These are phyloP conservation scores for Erebia epiphron DNA, from an alignment of 2,888 invertebrate genomes.

Conservation along the genomic window DNA sequence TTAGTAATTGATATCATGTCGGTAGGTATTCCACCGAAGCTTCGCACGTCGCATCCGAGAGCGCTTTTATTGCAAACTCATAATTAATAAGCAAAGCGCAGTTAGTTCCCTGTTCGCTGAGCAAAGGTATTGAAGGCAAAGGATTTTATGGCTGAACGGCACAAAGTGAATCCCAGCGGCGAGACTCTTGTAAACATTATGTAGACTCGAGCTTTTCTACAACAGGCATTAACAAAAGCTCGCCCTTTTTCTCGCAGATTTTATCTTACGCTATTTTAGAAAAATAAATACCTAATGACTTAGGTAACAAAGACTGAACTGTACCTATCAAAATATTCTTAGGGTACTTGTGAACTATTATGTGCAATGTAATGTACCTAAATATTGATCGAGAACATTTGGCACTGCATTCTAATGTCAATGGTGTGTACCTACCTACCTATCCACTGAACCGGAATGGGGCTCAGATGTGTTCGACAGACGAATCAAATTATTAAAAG, in stretches of 20 bases:
- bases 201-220: slow-evolving; percentile 14
- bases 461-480: no score
- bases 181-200: slow-evolving; percentile 12
- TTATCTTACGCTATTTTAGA: neutral
- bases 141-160: slow-evolving; percentile 25
- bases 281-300: no score
- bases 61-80: slow-evolving; percentile 2
- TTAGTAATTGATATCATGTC: no score
- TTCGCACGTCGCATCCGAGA: neutral
- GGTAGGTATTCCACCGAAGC: neutral
- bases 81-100: slow-evolving; percentile 33
- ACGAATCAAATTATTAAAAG: no score
- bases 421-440: no score
- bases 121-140: slow-evolving; percentile 25
- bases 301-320: no score
- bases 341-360: no score
- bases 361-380: no score
- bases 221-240: slow-evolving; percentile 11
- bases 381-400: no score
- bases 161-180: slow-evolving; percentile 22
- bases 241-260: neutral
- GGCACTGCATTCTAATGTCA: no score
- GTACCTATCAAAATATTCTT: no score
- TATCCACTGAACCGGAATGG: no score
- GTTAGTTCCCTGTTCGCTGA: slow-evolving; percentile 22